Evolutionary conservation across 1,140 invertebrate genomes (phyloP), one percentile per base, ranked within the genome.

Genomic region (Bathynomus jamesi): DNA sequence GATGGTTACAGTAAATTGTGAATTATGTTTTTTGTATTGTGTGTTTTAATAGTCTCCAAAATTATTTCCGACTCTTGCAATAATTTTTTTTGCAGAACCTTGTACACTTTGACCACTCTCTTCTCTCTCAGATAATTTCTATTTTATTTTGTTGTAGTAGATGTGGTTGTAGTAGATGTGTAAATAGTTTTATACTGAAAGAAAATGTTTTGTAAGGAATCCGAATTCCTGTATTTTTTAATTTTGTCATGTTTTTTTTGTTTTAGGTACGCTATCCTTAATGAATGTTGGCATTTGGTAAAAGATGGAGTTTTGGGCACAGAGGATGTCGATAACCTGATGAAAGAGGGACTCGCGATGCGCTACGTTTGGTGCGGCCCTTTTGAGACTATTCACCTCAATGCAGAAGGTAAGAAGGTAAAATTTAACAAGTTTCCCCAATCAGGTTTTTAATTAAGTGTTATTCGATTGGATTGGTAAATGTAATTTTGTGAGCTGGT

Each of bases 341-440:
- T 98, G 87, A 92, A 89, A n/a, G 91, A 96, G 82, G 96, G 96
- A 25, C 85, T 99, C 11, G 96, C 95, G 21, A 91, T 92, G 86
- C 86, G 96, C 70, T 99, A 98, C 81, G 95, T 95, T 4, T 98
- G 98, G 81, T 84, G 97, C 21, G 96, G 96, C 25, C 90, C 94
- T 1, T 85, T 98, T 67, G 94, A 98, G 85, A 95, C 94, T 0
- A 91, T 92, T 25, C 95, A 97, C 84, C 85, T 98, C 27, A 98
- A 99, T 84, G 94, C 95, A 28, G 90, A 95, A 84, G 95, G 94
- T 86, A 87, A 53, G 40, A n/a, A 31, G 7, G 87, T 88, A 73
- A 92, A 89, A 32, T 98, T 96, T 79, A 17, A 13, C 17, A 24
- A 29, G 62, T 28, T 27, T 28, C 17, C 4, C 21, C 11, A 21